Conservation (phyloP, 1,140 invertebrate genomes). For the Papilio dardanus region DNA sequence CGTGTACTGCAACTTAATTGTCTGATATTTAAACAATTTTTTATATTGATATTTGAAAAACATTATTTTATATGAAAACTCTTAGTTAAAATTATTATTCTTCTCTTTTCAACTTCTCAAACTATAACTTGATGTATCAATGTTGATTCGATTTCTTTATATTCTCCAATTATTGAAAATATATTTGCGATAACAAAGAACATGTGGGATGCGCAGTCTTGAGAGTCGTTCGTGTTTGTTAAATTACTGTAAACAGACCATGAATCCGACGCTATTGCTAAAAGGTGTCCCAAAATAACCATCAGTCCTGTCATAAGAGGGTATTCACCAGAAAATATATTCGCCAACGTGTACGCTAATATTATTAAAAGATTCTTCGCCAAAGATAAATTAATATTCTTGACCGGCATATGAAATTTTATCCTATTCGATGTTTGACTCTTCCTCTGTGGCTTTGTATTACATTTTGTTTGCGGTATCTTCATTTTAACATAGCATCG, state of each 20-base stretch:
- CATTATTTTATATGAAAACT: too few relatives aligned
- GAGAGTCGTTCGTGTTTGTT: slow-evolving; percentile 39
- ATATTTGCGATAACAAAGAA: slow-evolving; percentile 55
- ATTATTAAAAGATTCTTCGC: slow-evolving; percentile 33
- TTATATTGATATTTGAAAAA: not conserved
- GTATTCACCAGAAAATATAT: slow-evolving; percentile 37
- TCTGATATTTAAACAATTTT: not conserved
- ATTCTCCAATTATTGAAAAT: slow-evolving; percentile 55
- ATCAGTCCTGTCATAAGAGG: slow-evolving; percentile 41
- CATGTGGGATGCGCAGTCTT: slow-evolving; percentile 44
- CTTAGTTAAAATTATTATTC: too few relatives aligned
- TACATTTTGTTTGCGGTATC: slow-evolving; percentile 14
- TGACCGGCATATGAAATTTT: slow-evolving; percentile 26
- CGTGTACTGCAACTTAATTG: not conserved
- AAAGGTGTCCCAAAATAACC: slow-evolving; percentile 50
- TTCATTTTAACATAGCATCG: slow-evolving; percentile 28
- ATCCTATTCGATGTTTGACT: slow-evolving; percentile 12
- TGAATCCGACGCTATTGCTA: slow-evolving; percentile 46
- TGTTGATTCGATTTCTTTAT: slow-evolving; percentile 49
- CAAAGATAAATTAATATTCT: slow-evolving; percentile 27
- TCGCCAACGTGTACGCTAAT: slow-evolving; percentile 44
- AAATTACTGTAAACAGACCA: slow-evolving; percentile 45
- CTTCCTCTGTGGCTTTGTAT: not conserved
- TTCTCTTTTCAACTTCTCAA: slow-evolving; percentile 18
- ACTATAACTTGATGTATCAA: slow-evolving; percentile 34